phyloP scores from a whole-genome alignment of 2,113 vertebrate genomes.

The Pardalotus punctatus region DNA sequence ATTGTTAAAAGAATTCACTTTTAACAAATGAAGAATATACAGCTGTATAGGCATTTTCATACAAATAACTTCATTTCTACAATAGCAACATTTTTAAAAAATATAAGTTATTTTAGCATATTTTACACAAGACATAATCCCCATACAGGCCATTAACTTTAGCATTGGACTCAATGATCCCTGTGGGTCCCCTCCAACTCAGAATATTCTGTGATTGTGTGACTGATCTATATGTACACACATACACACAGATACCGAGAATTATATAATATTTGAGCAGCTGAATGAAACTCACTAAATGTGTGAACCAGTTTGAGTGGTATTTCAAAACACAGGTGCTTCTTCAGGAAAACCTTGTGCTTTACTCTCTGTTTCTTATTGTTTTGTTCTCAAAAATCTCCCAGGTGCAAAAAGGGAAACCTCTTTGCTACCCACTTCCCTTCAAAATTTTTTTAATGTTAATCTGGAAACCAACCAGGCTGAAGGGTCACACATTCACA shows the following conservation, averaged over 20 bases:
- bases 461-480: background rate
- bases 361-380: background rate
- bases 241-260: background rate
- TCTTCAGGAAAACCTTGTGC: background rate
- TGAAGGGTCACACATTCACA: background rate
- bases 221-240: background rate
- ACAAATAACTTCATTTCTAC: background rate
- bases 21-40: background rate
- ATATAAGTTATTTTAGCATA: background rate
- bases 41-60: background rate
- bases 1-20: background rate
- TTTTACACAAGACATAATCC: background rate
- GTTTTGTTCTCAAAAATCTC: background rate
- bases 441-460: background rate
- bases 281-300: background rate
- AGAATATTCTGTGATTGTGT: background rate
- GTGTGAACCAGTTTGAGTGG: background rate
- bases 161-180: accelerated
- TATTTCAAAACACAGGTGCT: background rate
- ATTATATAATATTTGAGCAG: background rate
- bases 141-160: background rate
- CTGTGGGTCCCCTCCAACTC: background rate
- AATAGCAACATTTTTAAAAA: background rate
- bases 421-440: background rate
- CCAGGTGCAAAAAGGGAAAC: background rate